Percentiles rank a stretch among this genome's conserved stretches.
Evolutionary conservation across 2,113 vertebrate genomes (phyloP).

Genomic region (Melanocharis versteri): DNA sequence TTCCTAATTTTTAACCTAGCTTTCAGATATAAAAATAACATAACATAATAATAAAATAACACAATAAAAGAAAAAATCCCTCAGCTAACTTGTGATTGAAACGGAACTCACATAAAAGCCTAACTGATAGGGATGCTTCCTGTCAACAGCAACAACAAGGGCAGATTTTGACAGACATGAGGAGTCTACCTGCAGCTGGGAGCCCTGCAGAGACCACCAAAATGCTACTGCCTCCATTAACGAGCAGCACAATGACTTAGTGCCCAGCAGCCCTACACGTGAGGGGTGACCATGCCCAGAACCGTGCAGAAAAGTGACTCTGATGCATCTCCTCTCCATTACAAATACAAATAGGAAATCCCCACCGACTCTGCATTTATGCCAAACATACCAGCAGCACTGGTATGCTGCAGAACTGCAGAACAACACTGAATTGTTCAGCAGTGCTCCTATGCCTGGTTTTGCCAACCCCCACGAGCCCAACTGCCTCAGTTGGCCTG

Average conservation of each 20-base stretch:
- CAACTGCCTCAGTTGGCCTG: not conserved
- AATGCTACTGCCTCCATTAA: not conserved
- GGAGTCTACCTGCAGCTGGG: not conserved
- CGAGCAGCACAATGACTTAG: not conserved
- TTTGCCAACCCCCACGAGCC: not conserved
- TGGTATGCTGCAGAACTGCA: too few relatives aligned
- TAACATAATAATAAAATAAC: too few relatives aligned
- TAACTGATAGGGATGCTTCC: not conserved
- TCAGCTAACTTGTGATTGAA: not conserved
- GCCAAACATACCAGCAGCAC: not conserved
- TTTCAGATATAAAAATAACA: too few relatives aligned
- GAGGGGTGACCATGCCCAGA: not conserved
- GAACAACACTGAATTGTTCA: not conserved
- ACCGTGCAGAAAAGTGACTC: not conserved
- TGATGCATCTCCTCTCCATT: not conserved
- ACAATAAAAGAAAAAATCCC: not conserved
- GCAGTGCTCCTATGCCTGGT: fast-evolving
- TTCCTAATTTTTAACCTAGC: not conserved
- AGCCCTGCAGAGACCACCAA: not conserved
- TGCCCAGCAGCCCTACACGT: not conserved
- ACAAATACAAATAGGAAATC: not conserved
- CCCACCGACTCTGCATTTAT: not conserved
- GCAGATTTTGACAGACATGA: not conserved
- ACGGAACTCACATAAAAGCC: not conserved
- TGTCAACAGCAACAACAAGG: not conserved